Conservation (phyloP, 2,113 vertebrate genomes). For the Hypomesus transpacificus region DNA sequence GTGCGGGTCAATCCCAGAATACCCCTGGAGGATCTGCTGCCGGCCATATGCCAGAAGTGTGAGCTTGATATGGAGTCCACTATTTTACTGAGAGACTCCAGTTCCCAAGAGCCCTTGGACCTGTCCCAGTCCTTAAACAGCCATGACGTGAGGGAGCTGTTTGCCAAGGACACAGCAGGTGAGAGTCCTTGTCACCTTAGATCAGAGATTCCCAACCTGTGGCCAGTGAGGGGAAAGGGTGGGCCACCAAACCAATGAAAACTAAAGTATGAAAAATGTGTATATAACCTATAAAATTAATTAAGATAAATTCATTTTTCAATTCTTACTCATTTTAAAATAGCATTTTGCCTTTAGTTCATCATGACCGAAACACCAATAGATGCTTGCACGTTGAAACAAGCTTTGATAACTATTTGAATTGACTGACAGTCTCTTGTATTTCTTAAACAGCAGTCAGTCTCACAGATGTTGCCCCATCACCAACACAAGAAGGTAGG, state of each 20-base stretch:
- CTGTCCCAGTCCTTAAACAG: constrained; percentile 82
- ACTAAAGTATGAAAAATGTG: no score
- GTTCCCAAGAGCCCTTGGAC: constrained; percentile 79
- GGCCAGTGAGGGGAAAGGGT: no score
- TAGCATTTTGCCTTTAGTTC: no score
- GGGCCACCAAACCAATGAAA: no score
- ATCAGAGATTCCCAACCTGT: not conserved
- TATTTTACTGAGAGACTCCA: constrained; percentile 75
- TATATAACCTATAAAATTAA: no score
- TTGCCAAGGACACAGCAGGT: constrained; percentile 80
- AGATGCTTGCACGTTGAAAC: no score
- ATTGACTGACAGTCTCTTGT: not conserved
- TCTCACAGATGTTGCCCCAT: constrained; percentile 12
- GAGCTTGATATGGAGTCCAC: constrained; percentile 81
- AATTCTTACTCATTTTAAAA: no score
- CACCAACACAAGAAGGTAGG: not conserved
- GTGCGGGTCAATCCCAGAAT: constrained; percentile 85
- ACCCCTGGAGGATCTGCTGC: constrained; percentile 77
- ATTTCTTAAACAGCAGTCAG: constrained; percentile 27
- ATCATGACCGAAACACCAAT: no score
- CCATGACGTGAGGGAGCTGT: constrained; percentile 87
- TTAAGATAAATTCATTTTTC: no score
- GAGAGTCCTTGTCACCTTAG: constrained; percentile 15
- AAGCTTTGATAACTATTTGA: no score
- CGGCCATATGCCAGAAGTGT: constrained; percentile 85